A percentile compares a stretch with the other conserved stretches of the same genome.
Conservation (phyloP, 2,113 vertebrate species). For the Echinops telfairi region DNA sequence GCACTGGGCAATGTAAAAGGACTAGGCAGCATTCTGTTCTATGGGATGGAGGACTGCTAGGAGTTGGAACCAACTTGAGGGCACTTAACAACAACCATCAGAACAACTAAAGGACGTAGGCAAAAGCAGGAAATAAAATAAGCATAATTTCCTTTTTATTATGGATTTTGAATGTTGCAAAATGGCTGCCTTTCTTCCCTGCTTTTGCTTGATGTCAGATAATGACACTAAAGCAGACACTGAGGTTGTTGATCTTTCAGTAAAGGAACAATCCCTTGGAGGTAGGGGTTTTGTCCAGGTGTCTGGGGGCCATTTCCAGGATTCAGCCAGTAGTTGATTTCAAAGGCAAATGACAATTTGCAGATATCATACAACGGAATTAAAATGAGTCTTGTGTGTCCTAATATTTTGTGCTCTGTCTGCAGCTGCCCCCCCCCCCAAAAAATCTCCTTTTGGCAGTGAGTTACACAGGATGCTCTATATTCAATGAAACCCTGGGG, state of each 20-base stretch:
- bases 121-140: too few relatives aligned
- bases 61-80: too few relatives aligned
- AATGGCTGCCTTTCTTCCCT: not conserved
- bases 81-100: not conserved
- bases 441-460: conserved; percentile 74
- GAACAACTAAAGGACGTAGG: not conserved
- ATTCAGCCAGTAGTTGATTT: conserved; percentile 52
- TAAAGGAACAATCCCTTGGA: conserved; percentile 58
- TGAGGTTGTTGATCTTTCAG: not conserved
- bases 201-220: conserved; percentile 21
- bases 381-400: conserved; percentile 75
- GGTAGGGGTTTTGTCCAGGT: conserved; percentile 50
- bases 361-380: conserved; percentile 60
- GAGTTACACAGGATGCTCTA: conserved; percentile 68
- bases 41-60: too few relatives aligned
- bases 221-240: conserved; percentile 2
- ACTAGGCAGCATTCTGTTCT: too few relatives aligned
- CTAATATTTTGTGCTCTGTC: conserved; percentile 68
- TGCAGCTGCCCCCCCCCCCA: too few relatives aligned
- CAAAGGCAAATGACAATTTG: conserved; percentile 69
- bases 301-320: conserved; percentile 59
- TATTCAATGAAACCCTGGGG: conserved; percentile 55
- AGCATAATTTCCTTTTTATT: not conserved
- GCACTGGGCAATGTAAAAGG: not conserved
- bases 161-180: not conserved